A percentile compares a stretch with the other conserved stretches of the same genome.
Conservation (phyloP, 2,888 invertebrate species). For the Xestoiulus laeticollis region DNA sequence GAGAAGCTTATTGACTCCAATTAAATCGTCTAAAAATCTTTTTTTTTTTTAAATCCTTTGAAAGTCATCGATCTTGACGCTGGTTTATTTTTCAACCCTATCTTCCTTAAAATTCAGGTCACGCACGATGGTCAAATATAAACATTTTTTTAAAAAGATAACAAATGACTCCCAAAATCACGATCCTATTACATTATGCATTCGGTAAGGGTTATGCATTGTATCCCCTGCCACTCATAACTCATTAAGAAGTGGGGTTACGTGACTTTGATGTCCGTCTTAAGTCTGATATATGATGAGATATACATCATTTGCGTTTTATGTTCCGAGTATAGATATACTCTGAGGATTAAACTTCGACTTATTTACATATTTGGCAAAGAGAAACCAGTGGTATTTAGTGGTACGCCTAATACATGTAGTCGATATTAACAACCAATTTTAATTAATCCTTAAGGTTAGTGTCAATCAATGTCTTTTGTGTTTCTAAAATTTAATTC, state of each 20-base stretch:
- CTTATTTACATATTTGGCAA: no score
- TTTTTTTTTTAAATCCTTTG: neutral
- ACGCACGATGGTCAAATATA: conserved; percentile 15
- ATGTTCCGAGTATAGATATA: neutral
- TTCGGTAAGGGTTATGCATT: neutral
- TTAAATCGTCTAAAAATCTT: neutral
- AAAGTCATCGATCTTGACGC: neutral
- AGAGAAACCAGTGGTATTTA: no score
- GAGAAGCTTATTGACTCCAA: no score
- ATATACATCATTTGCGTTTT: neutral
- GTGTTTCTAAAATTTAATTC: no score
- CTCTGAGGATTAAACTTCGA: no score
- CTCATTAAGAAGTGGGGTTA: neutral
- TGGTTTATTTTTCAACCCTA: neutral
- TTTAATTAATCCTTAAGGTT: no score
- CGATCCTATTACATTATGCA: conserved; percentile 18
- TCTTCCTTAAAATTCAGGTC: neutral
- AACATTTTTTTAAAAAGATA: neutral
- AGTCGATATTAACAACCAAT: no score
- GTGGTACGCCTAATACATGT: no score
- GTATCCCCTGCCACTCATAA: neutral
- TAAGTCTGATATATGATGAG: neutral
- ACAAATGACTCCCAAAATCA: neutral
- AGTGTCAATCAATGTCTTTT: no score
- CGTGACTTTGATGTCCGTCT: neutral